Conservation (phyloP, 1,140 invertebrate species). For the Coenobita brevimanus region DNA sequence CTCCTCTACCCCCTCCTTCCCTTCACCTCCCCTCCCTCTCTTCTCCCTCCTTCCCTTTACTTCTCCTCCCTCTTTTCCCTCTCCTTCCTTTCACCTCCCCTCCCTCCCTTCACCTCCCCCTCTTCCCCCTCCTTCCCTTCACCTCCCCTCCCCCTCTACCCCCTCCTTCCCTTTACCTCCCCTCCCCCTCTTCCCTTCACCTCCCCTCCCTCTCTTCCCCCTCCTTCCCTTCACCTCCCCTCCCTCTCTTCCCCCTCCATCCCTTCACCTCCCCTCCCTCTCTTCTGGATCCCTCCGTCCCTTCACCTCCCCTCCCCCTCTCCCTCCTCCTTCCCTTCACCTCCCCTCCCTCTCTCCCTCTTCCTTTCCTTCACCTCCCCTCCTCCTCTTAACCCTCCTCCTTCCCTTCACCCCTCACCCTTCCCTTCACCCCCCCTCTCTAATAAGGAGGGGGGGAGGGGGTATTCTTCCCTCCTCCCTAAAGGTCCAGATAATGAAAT, state of each 20-base stretch:
- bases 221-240: too few species aligned
- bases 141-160: neutral
- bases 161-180: neutral
- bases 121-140: neutral
- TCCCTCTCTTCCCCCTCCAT: too few species aligned
- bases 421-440: too few species aligned
- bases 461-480: neutral
- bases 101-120: neutral
- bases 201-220: neutral
- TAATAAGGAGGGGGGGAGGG: too few species aligned
- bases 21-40: neutral
- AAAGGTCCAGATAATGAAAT: slow-evolving; percentile 22
- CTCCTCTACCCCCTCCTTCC: neutral
- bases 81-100: neutral
- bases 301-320: too few species aligned
- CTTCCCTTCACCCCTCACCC: too few species aligned
- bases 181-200: neutral
- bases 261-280: too few species aligned
- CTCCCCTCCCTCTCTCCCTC: neutral
- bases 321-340: neutral
- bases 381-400: too few species aligned
- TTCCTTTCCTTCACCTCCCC: neutral
- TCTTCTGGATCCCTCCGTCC: too few species aligned
- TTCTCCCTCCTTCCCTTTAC: neutral
- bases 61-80: neutral